Percentiles rank a stretch among this genome's conserved stretches.
These are phyloP conservation scores for Sebastes elongatus DNA, from an alignment of 2,797 vertebrate genomes.

Conservation along the genomic window DNA sequence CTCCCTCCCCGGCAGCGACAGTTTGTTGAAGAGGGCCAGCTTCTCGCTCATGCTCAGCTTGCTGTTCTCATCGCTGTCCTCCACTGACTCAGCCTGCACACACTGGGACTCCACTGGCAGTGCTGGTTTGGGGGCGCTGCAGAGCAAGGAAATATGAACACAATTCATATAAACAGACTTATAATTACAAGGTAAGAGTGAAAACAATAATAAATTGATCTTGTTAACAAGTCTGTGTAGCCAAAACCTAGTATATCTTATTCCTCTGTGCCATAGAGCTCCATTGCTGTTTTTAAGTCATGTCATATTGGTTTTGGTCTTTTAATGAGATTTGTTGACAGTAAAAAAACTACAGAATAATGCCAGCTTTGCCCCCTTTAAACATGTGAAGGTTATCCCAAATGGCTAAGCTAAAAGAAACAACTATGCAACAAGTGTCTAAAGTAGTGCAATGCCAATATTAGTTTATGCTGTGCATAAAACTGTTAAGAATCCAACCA, in stretches of 20 bases:
- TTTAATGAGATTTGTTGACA: background rate
- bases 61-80: conserved; percentile 77
- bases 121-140: conserved; percentile 57
- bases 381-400: background rate
- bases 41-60: conserved; percentile 85
- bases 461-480: background rate
- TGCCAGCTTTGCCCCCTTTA: background rate
- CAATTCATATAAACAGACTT: too few species aligned
- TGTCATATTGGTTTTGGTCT: background rate
- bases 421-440: background rate
- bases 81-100: conserved; percentile 42
- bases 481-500: background rate
- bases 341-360: background rate
- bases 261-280: too few species aligned
- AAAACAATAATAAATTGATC: background rate
- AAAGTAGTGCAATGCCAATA: background rate
- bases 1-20: conserved; percentile 71
- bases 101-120: conserved; percentile 31
- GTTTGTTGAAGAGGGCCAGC: conserved; percentile 84
- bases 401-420: background rate
- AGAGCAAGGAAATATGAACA: too few species aligned
- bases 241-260: background rate
- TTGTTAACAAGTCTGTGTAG: too few species aligned
- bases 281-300: background rate
- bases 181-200: too few species aligned